Percentiles rank a stretch among this genome's conserved stretches.
Evolutionary conservation across 2,888 invertebrate genomes (phyloP).

Genomic region (Platynereis dumerilii): DNA sequence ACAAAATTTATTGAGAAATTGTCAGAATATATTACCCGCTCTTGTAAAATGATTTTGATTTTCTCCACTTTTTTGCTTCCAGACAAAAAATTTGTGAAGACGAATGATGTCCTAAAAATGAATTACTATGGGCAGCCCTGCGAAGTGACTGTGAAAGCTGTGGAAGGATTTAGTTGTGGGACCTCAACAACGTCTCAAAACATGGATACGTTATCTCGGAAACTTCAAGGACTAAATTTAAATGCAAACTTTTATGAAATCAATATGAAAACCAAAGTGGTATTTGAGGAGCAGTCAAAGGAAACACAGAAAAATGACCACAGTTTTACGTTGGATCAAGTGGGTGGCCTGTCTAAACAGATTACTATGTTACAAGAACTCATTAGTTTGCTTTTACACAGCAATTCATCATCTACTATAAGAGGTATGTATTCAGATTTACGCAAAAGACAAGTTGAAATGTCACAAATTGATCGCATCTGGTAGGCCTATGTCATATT

Average conservation of each 20-base stretch:
- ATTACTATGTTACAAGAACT: slow-evolving; percentile 10
- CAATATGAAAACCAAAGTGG: neutral
- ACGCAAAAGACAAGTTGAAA: too few relatives aligned
- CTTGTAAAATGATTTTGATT: too few relatives aligned
- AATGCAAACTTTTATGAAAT: neutral
- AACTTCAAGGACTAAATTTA: neutral
- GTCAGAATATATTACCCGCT: too few relatives aligned
- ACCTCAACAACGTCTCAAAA: neutral
- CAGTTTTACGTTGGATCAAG: neutral
- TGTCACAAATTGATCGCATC: too few relatives aligned
- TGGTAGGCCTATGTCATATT: too few relatives aligned
- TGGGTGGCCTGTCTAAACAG: slow-evolving; percentile 12
- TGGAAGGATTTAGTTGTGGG: neutral
- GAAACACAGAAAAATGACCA: neutral
- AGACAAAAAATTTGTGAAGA: slow-evolving; percentile 9
- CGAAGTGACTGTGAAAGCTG: neutral
- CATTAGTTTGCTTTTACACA: slow-evolving; percentile 13
- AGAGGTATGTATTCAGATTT: too few relatives aligned
- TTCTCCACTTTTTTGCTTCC: neutral
- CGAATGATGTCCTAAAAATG: neutral
- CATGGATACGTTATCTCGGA: neutral
- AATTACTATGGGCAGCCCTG: slow-evolving; percentile 19
- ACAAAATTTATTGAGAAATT: too few relatives aligned
- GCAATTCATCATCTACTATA: neutral
- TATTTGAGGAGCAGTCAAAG: neutral